Base-by-base conservation (phyloP, 2,888 invertebrate genomes). In the Volucella inflata region DNA sequence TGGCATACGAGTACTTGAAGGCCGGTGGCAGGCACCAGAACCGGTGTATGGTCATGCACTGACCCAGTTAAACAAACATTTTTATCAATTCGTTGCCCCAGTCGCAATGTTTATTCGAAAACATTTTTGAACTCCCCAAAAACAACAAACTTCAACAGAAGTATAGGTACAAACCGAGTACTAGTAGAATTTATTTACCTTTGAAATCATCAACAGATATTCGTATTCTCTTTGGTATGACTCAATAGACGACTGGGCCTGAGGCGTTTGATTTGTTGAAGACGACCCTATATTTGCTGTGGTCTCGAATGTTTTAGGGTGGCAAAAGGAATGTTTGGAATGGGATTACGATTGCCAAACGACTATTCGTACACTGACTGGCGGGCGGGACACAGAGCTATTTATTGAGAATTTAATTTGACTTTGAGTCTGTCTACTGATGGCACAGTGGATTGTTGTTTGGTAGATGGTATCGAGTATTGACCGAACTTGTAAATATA, bases 331-430 rank as follows among this genome's bases (percentile, higher is more conserved):
- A 30, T 6, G 0, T 0, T 30, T 30, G 14, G 10, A 10, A 36
- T 36, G 21, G n/a, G 10, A n/a, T 57, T n/a, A 12, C 2, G 38
- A 30, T 30, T 6, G 30, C 30, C 0, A 30, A 30, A 30, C 6
- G 30, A 30, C 30, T 30, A 30, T 30, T 30, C 30, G 30, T 30
- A 30, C 30, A n/a, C 4, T 59, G 4, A 12, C 17, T 16, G 60
- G n/a, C 21, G 16, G 17, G 17, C 44, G 21, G 40, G 40, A 40
- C 72, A 53, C 42, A 36, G 4, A 46, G 14, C 65, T 70, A 57
- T 53, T 76, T 77, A 42, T 65, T 71, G 44, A 46, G 59, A 65
- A 77, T 71, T 77, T 71, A 71, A 82, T 71, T 65, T 40, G 65
- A 60, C 51, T 30, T 70, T 48, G 40, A 51, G 44, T 76, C 11